Evolutionary conservation across 2,888 invertebrate genomes (phyloP).

Genomic region (Hipparchia sbordonii): DNA sequence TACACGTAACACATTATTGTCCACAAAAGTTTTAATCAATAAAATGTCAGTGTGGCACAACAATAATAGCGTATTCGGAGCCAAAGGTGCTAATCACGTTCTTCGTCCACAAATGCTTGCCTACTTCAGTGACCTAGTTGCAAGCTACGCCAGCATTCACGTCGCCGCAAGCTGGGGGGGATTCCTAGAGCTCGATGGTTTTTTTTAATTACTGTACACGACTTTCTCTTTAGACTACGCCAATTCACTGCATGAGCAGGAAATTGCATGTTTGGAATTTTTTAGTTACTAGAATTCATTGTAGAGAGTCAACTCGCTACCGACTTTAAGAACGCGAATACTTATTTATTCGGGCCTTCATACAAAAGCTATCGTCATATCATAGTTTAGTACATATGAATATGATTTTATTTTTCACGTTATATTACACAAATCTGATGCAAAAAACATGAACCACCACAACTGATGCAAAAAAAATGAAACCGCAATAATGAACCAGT

Average conservation of each 20-base stretch:
- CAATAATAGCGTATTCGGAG: slow-evolving; percentile 27
- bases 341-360: not conserved
- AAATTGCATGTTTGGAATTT: not conserved
- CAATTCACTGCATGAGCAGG: slow-evolving; percentile 22
- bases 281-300: not conserved
- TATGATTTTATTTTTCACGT: not conserved
- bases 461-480: too few relatives aligned
- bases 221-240: slow-evolving; percentile 28
- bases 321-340: not conserved
- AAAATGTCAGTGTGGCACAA: slow-evolving; percentile 5
- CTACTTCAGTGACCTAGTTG: slow-evolving; percentile 49
- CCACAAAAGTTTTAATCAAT: slow-evolving; percentile 4
- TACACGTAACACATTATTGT: not conserved
- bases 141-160: slow-evolving; percentile 48
- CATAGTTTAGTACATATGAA: too few relatives aligned
- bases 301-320: not conserved
- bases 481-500: not conserved
- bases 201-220: slow-evolving; percentile 40
- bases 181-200: slow-evolving; percentile 42
- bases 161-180: slow-evolving; percentile 45
- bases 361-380: too few relatives aligned
- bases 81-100: slow-evolving; percentile 34
- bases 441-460: not conserved
- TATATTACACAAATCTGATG: not conserved
- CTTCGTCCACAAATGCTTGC: slow-evolving; percentile 30